A percentile compares a stretch with the other conserved stretches of the same genome.
phyloP scores from a whole-genome alignment of 2,113 vertebrate species.

The Ceuthmochares aereus region DNA sequence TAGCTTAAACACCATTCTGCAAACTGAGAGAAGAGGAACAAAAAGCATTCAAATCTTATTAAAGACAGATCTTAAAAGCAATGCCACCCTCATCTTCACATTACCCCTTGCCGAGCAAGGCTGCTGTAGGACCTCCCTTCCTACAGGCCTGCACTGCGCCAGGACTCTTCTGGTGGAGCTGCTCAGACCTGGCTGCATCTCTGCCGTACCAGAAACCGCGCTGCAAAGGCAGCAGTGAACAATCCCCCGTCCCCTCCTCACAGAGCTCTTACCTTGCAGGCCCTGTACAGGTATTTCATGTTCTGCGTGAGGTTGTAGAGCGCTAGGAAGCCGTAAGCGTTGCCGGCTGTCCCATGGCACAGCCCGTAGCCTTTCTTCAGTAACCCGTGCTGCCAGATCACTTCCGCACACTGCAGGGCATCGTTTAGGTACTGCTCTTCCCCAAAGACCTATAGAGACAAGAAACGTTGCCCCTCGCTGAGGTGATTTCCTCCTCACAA shows the following conservation, averaged over 20 bases:
- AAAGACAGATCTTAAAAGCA: not conserved
- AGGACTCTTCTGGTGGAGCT: not conserved
- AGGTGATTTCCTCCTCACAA: not conserved
- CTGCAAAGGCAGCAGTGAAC: not conserved
- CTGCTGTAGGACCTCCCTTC: not conserved
- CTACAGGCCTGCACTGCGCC: not conserved
- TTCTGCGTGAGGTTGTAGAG: slow-evolving; percentile 89
- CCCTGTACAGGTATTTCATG: slow-evolving; percentile 89
- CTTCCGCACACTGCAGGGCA: slow-evolving; percentile 88
- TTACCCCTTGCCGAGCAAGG: not conserved
- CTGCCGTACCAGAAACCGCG: not conserved
- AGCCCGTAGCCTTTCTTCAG: slow-evolving; percentile 95
- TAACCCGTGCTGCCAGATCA: slow-evolving; percentile 89
- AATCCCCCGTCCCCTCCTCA: not conserved
- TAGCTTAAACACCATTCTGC: slow-evolving; percentile 98
- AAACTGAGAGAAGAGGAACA: slow-evolving; percentile 81
- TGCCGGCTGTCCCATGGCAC: slow-evolving; percentile 92
- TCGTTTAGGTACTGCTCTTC: slow-evolving; percentile 85
- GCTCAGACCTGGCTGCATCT: not conserved
- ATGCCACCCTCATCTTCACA: not conserved
- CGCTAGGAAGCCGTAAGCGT: slow-evolving; percentile 90
- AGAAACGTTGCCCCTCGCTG: not conserved
- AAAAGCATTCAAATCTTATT: not conserved
- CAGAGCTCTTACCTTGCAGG: slow-evolving; percentile 87
- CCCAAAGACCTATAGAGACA: slow-evolving; percentile 82